Evolutionary conservation across 1,140 invertebrate genomes (phyloP), one percentile per base, ranked within the genome.

Genomic region (Eulimnadia texana): DNA sequence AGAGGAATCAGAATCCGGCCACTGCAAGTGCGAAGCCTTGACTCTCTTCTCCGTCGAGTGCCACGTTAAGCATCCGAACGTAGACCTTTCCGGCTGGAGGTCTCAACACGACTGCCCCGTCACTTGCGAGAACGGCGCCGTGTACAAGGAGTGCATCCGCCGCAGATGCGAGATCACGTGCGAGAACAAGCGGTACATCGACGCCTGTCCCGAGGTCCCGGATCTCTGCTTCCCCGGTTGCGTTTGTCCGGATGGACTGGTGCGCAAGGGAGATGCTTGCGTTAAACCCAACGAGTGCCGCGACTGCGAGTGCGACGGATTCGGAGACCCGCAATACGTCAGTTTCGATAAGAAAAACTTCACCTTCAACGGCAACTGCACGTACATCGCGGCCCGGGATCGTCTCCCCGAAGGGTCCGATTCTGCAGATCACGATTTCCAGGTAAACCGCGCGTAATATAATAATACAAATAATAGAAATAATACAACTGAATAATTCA

Each of bases 131-230:
- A 64, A 83, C 0, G 85, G 84, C 0, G 74, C 88, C 23, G 80
- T 88, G 1, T 85, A 87, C 70, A 79, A 85, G 53, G 87, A 90
- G 67, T 90, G 88, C 69, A 90, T 82, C 70, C 80, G 81, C 63
- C 74, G 75, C 56, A 71, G 74, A 19, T 90, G 88, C 71, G 86
- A 90, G 68, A 79, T 80, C 2, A 80, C 79, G 0, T 91, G 88
- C 67, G 77, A 80, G 53, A 80, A 79, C 60, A 65, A 85, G 29
- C 72, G 78, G 29, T 63, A 70, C 24, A 71, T 74, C 6, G 74
- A 81, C 57, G 69, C 78, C 0, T 88, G 86, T 67, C 79, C 84
- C 0, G 64, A 73, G 23, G 73, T 81, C 49, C 73, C 79, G 0
- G 79, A 81, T 11, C 74, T 79, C 13, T 90, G 88, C 69, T 85